Percentiles rank a stretch among this genome's conserved stretches.
Evolutionary conservation across 2,113 vertebrate genomes (phyloP).

Genomic region (Hypanus sabinus): DNA sequence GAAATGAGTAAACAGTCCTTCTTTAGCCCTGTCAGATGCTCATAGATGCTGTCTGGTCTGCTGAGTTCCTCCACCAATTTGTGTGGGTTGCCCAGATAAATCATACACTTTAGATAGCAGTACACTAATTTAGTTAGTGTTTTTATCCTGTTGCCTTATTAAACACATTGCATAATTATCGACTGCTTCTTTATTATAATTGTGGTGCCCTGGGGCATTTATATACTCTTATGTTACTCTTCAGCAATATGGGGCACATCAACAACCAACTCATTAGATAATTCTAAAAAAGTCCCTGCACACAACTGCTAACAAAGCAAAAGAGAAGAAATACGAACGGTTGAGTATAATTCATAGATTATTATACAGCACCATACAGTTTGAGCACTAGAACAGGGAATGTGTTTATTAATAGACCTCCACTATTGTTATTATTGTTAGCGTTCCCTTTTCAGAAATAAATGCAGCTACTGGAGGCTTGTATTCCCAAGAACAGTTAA

Average conservation of each 20-base stretch:
- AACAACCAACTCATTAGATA: neutral
- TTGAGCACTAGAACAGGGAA: neutral
- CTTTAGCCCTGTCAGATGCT: no score
- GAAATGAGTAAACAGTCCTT: no score
- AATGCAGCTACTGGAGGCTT: neutral
- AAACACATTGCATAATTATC: neutral
- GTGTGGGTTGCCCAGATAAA: neutral
- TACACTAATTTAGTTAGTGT: neutral
- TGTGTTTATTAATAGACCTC: neutral
- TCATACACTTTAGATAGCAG: neutral
- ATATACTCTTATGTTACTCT: neutral
- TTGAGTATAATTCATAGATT: neutral
- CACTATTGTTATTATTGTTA: neutral
- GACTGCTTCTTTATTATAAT: neutral
- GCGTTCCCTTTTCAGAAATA: neutral
- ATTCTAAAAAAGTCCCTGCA: neutral
- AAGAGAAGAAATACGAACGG: neutral
- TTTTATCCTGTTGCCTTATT: neutral
- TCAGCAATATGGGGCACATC: neutral
- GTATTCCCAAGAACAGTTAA: neutral
- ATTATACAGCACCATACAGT: neutral
- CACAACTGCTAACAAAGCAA: neutral
- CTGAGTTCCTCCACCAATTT: no score
- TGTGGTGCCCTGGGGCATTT: neutral
- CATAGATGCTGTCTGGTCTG: no score